Base-by-base conservation (phyloP, 2,113 vertebrate genomes). In the Apodemus sylvaticus region DNA sequence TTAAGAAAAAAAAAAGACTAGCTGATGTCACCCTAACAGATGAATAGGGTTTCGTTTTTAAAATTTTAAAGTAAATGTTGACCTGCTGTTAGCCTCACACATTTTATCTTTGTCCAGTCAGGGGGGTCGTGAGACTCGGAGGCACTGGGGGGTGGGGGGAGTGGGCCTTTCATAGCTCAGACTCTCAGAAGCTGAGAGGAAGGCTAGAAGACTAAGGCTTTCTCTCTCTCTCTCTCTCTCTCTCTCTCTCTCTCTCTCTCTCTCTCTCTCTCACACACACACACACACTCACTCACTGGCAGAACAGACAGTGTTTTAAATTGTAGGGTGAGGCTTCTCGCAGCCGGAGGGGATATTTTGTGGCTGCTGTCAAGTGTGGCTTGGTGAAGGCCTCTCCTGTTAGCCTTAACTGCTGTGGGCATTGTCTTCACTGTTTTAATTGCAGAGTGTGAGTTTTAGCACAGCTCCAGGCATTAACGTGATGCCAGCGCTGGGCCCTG, bases 331-430 rank as follows among this genome's bases (percentile, higher is more conserved):
- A 92, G 94, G 94, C 94, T 97, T 97, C 96, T 95, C 60, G 0
- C 0, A 96, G 98, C 98, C 98, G 0, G 45, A 98, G 97, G 98
- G 98, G 97, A 91, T 98, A 81, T 97, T 98, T 98, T 98, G 98
- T 98, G 98, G 98, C 93, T 58, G 92, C 96, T 97, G 97, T 98
- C 45, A 98, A 96, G 97, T 85, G 98, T 98, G 98, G 95, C 97
- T 89, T 96, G 97, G 93, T 95, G 97, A 78, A 97, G 97, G 96
- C 98, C 64, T 82, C 95, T 36, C 0, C 89, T 34, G 91, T 92
- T 90, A 45, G 96, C 97, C 92, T 96, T 97, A 96, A 98, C 83
- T 68, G 93, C 0, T 55, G 90, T 73, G 11, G 74, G 76, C 86
- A 0, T 89, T 96, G 26, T 31, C 51, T 95, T 0, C 96, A 39